Evolutionary conservation across 2,888 invertebrate genomes (phyloP).

Genomic region (Druceiella hillmani): DNA sequence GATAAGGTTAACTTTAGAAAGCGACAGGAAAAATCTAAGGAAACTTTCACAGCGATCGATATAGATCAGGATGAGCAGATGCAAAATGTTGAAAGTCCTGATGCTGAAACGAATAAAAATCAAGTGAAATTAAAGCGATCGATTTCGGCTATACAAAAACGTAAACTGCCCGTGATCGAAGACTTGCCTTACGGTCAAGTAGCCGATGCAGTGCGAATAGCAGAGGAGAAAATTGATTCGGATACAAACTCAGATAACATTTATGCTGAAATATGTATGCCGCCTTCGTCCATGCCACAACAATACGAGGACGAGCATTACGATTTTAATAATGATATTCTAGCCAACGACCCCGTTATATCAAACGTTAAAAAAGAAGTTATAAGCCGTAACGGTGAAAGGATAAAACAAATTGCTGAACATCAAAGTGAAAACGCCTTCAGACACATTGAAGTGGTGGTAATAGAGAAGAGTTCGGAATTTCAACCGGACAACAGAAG

Average conservation of each 20-base stretch:
- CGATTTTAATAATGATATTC: conserved; percentile 40
- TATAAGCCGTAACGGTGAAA: conserved; percentile 42
- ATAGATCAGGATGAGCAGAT: conserved; percentile 40
- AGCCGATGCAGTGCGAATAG: conserved; percentile 55
- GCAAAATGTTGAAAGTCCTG: conserved; percentile 38
- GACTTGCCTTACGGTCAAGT: conserved; percentile 67
- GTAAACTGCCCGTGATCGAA: conserved; percentile 53
- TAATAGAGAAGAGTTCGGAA: conserved; percentile 48
- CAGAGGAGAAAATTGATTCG: conserved; percentile 40
- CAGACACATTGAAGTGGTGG: conserved; percentile 49
- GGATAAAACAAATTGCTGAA: conserved; percentile 44
- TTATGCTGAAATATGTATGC: conserved; percentile 62
- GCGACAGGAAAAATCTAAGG: conserved; percentile 46
- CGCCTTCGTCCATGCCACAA: conserved; percentile 30
- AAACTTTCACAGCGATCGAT: conserved; percentile 45
- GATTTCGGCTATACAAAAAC: conserved; percentile 49
- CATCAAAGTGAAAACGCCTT: conserved; percentile 47
- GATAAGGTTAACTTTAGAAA: conserved; percentile 39
- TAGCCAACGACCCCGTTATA: conserved; percentile 46
- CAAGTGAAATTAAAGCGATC: conserved; percentile 50
- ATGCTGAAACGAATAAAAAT: conserved; percentile 38
- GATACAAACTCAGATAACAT: conserved; percentile 57
- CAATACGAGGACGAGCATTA: conserved; percentile 41
- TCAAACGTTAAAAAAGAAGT: conserved; percentile 50
- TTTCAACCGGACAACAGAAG: conserved; percentile 46